Evolutionary conservation across 2,888 invertebrate genomes (phyloP).

Genomic region (Notocelia uddmanniana): DNA sequence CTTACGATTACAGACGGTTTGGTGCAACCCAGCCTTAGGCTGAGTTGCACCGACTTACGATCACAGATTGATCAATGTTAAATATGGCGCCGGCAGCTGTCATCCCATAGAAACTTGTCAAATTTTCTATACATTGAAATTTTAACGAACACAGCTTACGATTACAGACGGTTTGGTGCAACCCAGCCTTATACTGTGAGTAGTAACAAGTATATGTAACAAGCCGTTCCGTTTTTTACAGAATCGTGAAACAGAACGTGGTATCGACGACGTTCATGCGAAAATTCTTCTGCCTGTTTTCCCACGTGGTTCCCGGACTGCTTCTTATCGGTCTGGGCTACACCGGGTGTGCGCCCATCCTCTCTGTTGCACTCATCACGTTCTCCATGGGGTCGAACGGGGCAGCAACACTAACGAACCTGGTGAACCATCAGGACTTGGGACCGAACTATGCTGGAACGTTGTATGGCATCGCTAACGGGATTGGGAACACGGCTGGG

Average conservation of each 20-base stretch:
- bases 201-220: too few relatives aligned
- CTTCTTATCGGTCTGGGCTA: slow-evolving; percentile 85
- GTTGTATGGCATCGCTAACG: slow-evolving; percentile 91
- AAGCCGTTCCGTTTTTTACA: too few relatives aligned
- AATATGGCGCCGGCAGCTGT: too few relatives aligned
- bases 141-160: too few relatives aligned
- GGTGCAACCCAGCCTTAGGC: too few relatives aligned
- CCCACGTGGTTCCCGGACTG: slow-evolving; percentile 83
- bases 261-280: slow-evolving; percentile 85
- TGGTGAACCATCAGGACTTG: slow-evolving; percentile 90
- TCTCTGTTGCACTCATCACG: slow-evolving; percentile 88
- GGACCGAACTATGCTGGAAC: slow-evolving; percentile 92
- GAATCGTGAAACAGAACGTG: slow-evolving; percentile 80
- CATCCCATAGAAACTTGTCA: too few relatives aligned
- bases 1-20: too few relatives aligned
- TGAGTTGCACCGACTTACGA: too few relatives aligned
- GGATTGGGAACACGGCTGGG: slow-evolving; percentile 89
- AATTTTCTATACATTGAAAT: too few relatives aligned
- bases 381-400: slow-evolving; percentile 89
- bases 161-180: too few relatives aligned
- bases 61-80: too few relatives aligned
- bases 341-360: slow-evolving; percentile 87
- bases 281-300: slow-evolving; percentile 88
- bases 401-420: slow-evolving; percentile 86
- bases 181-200: too few relatives aligned